Evolutionary conservation across 2,113 vertebrate species (phyloP).

Genomic region (Ictidomys tridecemlineatus): DNA sequence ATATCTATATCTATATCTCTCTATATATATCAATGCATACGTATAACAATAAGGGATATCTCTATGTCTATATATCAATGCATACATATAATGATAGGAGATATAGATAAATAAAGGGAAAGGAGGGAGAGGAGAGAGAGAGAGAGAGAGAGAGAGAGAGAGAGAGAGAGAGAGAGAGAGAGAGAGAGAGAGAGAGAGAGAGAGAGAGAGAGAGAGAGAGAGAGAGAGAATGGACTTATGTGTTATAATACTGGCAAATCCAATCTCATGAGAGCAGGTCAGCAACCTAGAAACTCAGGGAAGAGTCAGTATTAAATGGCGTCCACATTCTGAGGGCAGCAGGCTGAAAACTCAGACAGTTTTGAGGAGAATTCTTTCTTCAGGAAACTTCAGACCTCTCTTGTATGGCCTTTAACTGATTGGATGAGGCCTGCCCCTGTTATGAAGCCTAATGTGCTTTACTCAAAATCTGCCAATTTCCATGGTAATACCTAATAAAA

Average conservation of each 20-base stretch:
- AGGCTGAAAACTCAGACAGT: not conserved
- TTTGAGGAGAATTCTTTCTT: not conserved
- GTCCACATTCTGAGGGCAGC: not conserved
- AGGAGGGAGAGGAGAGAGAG: too few relatives aligned
- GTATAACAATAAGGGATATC: not conserved
- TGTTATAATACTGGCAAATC: not conserved
- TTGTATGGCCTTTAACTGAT: not conserved
- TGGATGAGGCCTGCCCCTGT: not conserved
- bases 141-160: not conserved
- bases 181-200: not conserved
- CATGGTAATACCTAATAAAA: not conserved
- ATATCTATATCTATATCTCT: not conserved
- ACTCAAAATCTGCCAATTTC: not conserved
- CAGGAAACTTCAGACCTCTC: not conserved
- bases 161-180: not conserved
- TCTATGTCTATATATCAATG: not conserved
- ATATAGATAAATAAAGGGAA: not conserved
- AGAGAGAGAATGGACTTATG: not conserved
- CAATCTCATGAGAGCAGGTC: not conserved
- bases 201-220: not conserved
- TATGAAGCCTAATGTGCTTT: not conserved
- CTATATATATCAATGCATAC: too few relatives aligned
- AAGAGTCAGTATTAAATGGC: not conserved
- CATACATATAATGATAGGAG: too few relatives aligned
- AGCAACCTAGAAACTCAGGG: not conserved